These are phyloP conservation scores for Chymomyza amoena DNA, from an alignment of 2,888 invertebrate genomes.

Conservation along the genomic window DNA sequence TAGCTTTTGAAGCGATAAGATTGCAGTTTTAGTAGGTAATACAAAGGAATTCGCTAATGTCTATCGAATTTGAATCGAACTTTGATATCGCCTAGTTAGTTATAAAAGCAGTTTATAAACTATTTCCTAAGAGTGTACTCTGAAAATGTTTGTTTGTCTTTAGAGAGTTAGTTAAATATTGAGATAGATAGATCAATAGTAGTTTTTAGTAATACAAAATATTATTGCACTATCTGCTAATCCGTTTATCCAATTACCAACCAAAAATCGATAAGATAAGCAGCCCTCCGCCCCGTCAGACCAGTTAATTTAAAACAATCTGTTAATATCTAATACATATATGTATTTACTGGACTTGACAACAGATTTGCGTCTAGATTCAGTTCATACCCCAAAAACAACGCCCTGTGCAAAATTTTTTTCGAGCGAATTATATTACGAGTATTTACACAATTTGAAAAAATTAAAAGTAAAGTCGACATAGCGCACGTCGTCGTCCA, in stretches of 20 bases:
- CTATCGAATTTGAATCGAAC: too few species aligned
- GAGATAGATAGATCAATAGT: too few species aligned
- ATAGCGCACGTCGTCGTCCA: constrained; percentile 11
- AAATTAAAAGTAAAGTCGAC: constrained; percentile 37
- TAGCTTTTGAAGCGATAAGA: background rate
- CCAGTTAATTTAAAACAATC: background rate
- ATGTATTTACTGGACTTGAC: background rate
- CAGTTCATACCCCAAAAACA: background rate
- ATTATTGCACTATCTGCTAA: background rate
- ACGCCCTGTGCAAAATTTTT: constrained; percentile 46
- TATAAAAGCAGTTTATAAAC: background rate
- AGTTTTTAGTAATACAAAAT: background rate
- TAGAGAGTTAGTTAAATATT: too few species aligned
- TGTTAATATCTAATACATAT: background rate
- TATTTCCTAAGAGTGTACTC: too few species aligned
- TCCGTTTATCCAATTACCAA: background rate
- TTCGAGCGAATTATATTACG: constrained; percentile 31
- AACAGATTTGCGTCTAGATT: background rate
- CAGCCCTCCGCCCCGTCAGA: background rate
- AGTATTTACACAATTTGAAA: constrained; percentile 59
- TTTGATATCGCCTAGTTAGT: background rate
- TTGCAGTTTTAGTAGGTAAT: too few species aligned
- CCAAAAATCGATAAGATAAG: background rate
- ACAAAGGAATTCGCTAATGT: too few species aligned
- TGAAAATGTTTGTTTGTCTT: too few species aligned